Evolutionary conservation across 2,888 invertebrate species (phyloP), one percentile per base, ranked within the genome.

Genomic region (Rhaphigaster nebulosa): DNA sequence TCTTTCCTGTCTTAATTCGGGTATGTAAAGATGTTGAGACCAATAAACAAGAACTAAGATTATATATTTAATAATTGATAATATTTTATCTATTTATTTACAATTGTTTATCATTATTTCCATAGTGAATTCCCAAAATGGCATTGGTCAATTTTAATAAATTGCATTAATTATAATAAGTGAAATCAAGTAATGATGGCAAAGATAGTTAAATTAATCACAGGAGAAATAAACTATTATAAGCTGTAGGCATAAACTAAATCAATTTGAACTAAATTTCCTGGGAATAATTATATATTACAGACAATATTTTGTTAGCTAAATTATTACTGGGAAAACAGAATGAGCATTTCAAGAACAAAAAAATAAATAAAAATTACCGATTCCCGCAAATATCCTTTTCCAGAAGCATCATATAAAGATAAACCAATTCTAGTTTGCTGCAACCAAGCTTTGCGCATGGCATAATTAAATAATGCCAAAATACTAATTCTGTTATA

Each of bases 341-440:
- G 23, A 54, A 23, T n/a, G n/a, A 54, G 4, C 45, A 45, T 45
- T 45, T 45, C 45, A 45, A 45, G 45, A 4, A 45, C 45, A 45
- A 45, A 45, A 45, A 45, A 45, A 45, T 45, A 45, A 45, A 45
- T 45, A 45, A 45, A 45, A 45, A 45, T 45, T 93, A 97, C 97
- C 92, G 96, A 96, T 94, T 98, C 98, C 91, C 97, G 95, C 15
- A 98, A 95, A 93, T 97, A 98, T 26, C 98, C 98, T 93, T 98
- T 98, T 0, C 99, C 99, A 1, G 97, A 96, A 88, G 97, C 97
- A 94, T 99, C 99, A 93, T 99, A 99, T 56, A 99, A 94, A 0
- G 98, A 98, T 45, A 99, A 95, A 0, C 98, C 98, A 91, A 99
- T 98, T 93, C 99, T 95, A 0, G 98, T 98, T 94, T 99, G 98